Percentiles rank a stretch among this genome's conserved stretches.
These are phyloP conservation scores for Perithous albicinctus DNA, from an alignment of 2,888 invertebrate genomes.

Conservation along the genomic window DNA sequence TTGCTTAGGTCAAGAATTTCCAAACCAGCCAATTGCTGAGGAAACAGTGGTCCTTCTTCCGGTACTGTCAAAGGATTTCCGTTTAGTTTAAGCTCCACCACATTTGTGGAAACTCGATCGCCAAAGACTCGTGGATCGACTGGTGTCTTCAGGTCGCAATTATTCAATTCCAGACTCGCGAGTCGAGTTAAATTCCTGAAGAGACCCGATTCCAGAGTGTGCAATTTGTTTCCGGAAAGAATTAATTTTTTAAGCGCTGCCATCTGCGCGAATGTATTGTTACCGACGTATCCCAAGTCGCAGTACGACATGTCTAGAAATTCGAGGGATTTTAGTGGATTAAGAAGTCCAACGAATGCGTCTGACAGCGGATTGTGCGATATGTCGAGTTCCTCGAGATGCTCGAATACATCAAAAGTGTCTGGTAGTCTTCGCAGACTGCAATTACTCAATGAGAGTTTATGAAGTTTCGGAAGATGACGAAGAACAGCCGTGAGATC, in stretches of 20 bases:
- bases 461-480: constrained; percentile 88
- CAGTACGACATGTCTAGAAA: constrained; percentile 91
- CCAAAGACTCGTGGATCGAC: constrained; percentile 89
- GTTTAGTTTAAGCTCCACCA: constrained; percentile 89
- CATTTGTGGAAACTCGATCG: constrained; percentile 88
- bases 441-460: constrained; percentile 89
- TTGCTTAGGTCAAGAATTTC: constrained; percentile 88
- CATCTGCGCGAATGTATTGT: constrained; percentile 89
- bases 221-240: constrained; percentile 89
- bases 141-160: constrained; percentile 88
- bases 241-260: constrained; percentile 88
- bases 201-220: constrained; percentile 88
- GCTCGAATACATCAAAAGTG: constrained; percentile 88
- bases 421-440: constrained; percentile 88
- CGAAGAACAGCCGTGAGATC: constrained; percentile 89
- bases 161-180: constrained; percentile 89
- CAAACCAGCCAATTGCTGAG: constrained; percentile 88
- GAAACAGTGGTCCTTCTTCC: constrained; percentile 87
- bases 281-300: constrained; percentile 88
- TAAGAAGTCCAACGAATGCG: constrained; percentile 88
- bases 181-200: constrained; percentile 89
- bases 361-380: constrained; percentile 90
- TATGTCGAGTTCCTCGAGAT: constrained; percentile 89
- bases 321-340: constrained; percentile 88
- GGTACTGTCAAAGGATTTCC: constrained; percentile 89